Evolutionary conservation across 2,113 vertebrate species (phyloP).

Genomic region (Cyprinodon tularosa): DNA sequence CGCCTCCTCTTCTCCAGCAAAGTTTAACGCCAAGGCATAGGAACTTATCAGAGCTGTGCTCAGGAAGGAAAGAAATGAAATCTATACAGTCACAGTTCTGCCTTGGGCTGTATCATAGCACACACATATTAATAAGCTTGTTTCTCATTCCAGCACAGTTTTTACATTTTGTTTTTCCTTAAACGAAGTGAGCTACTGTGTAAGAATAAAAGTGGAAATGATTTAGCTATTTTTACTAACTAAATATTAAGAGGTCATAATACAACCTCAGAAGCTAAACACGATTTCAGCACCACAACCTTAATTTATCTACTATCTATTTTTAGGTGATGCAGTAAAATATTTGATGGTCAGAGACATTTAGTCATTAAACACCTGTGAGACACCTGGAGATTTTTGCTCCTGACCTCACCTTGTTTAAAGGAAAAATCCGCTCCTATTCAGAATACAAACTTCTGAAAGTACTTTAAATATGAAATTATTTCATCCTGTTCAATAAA

Average conservation of each 20-base stretch:
- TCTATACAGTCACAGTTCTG: constrained; percentile 13
- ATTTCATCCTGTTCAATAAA: too few relatives aligned
- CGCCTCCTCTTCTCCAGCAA: constrained; percentile 38
- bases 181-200: not conserved
- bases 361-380: too few relatives aligned
- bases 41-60: constrained; percentile 47
- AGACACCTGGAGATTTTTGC: too few relatives aligned
- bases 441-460: too few relatives aligned
- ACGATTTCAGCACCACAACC: too few relatives aligned
- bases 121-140: constrained; percentile 27
- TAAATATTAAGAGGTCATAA: not conserved
- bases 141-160: not conserved
- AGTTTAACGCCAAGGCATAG: constrained; percentile 40
- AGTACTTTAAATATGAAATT: too few relatives aligned
- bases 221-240: not conserved
- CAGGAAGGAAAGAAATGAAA: constrained; percentile 13
- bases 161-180: not conserved
- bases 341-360: too few relatives aligned
- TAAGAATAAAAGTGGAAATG: not conserved
- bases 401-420: too few relatives aligned
- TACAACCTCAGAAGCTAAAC: not conserved
- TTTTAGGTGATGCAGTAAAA: too few relatives aligned
- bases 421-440: too few relatives aligned
- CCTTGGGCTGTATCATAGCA: constrained; percentile 30
- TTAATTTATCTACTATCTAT: too few relatives aligned